A percentile compares a stretch with the other conserved stretches of the same genome.
These are phyloP conservation scores for Heterocephalus glaber DNA, from an alignment of 2,113 vertebrate species.

Conservation along the genomic window DNA sequence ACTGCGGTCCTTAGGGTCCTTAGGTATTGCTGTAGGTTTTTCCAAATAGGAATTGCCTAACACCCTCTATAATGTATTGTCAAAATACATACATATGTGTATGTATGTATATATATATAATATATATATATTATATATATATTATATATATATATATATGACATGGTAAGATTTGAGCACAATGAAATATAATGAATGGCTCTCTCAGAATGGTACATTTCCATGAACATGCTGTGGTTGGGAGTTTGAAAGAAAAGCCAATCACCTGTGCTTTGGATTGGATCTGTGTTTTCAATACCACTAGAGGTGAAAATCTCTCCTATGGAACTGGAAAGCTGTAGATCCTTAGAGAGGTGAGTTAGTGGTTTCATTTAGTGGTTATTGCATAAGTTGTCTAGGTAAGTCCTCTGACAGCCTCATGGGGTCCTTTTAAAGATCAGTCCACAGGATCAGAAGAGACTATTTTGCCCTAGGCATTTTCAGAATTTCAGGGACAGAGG, in stretches of 20 bases:
- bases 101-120: background rate
- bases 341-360: background rate
- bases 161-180: background rate
- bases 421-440: background rate
- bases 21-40: background rate
- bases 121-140: no score
- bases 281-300: background rate
- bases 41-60: background rate
- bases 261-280: background rate
- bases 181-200: background rate
- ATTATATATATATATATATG: background rate
- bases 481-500: background rate
- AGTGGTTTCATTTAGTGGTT: background rate
- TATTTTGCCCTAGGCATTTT: background rate
- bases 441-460: background rate
- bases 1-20: background rate
- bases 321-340: background rate
- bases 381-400: background rate
- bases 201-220: background rate
- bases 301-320: background rate
- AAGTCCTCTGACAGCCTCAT: background rate
- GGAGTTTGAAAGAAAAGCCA: background rate
- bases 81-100: background rate
- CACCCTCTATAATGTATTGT: background rate
- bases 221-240: background rate